phyloP scores from a whole-genome alignment of 2,113 vertebrate species.

The Pycnonotus jocosus region DNA sequence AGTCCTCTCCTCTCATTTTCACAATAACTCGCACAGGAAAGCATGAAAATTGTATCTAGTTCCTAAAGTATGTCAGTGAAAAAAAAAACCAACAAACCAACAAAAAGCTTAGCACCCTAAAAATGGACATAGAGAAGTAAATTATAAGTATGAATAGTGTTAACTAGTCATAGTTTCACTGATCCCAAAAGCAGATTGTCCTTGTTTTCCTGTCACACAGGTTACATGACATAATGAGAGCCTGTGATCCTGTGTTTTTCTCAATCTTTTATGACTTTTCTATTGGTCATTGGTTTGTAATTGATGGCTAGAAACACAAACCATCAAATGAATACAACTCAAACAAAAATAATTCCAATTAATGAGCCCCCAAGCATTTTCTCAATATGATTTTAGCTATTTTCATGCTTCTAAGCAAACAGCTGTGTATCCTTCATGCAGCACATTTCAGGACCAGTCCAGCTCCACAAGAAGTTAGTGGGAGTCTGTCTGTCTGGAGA shows the following conservation, averaged over 20 bases:
- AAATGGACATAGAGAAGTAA: neutral
- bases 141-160: neutral
- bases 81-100: neutral
- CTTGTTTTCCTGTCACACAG: neutral
- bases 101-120: neutral
- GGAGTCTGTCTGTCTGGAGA: neutral
- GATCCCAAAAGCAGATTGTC: neutral
- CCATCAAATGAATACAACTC: neutral
- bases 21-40: neutral
- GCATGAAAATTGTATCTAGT: neutral
- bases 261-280: neutral
- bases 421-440: neutral
- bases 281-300: neutral
- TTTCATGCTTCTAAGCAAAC: neutral
- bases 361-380: neutral
- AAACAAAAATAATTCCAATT: neutral
- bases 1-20: neutral
- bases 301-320: neutral
- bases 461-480: neutral
- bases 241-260: neutral
- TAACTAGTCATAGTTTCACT: neutral
- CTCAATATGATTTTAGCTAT: neutral
- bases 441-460: neutral
- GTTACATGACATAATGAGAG: neutral
- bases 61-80: neutral